A percentile compares a stretch with the other conserved stretches of the same genome.
Evolutionary conservation across 2,113 vertebrate species (phyloP).

Genomic region (Brevimyrus niger): DNA sequence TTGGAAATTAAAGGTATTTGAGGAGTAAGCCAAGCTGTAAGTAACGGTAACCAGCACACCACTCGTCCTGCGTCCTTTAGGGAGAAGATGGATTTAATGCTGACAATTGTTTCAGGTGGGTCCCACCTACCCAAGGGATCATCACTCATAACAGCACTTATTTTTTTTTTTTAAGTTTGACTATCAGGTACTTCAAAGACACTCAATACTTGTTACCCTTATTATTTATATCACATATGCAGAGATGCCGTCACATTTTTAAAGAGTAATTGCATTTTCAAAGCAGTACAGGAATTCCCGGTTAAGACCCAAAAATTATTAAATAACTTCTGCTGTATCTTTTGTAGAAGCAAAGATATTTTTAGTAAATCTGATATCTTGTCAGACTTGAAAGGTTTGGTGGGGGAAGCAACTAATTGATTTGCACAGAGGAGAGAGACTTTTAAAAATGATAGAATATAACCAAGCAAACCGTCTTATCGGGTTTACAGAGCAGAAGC

Average conservation of each 20-base stretch:
- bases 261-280: not conserved
- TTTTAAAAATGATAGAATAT: not conserved
- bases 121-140: conserved; percentile 31
- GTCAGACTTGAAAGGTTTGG: not conserved
- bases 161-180: not conserved
- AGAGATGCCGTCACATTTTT: not conserved
- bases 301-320: not conserved
- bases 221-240: not conserved
- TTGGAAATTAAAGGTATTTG: conserved; percentile 25
- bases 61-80: conserved; percentile 14
- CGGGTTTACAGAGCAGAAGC: not conserved
- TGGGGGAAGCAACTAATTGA: not conserved
- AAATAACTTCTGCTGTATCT: not conserved
- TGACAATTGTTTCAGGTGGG: conserved; percentile 17
- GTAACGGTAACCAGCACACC: conserved; percentile 9
- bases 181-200: not conserved
- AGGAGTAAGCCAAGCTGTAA: not conserved
- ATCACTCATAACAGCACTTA: not conserved
- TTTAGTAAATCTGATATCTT: conserved; percentile 3
- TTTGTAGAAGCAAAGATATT: not conserved
- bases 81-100: conserved; percentile 1
- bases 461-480: not conserved
- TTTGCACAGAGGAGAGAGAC: not conserved
- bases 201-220: not conserved
- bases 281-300: not conserved